Conservation (phyloP, 2,888 invertebrate species). For the Lepas anatifera region DNA sequence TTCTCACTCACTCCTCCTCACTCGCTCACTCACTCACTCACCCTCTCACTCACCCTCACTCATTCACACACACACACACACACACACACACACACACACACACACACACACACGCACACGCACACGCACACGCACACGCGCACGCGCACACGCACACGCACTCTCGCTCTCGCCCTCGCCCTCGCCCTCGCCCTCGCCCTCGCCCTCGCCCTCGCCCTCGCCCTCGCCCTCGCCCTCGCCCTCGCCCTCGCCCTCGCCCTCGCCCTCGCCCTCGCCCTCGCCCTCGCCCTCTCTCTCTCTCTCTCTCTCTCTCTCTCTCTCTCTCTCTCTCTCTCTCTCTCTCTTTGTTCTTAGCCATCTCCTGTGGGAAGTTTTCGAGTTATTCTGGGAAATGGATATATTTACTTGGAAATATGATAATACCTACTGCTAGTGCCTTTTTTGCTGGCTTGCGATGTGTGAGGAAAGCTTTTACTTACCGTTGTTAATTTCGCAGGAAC, state of each 20-base stretch:
- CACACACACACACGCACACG: neutral
- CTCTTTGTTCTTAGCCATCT: neutral
- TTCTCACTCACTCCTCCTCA: slow-evolving; percentile 13
- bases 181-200: slow-evolving; percentile 13
- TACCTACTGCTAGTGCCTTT: too few species aligned
- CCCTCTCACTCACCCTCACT: slow-evolving; percentile 12
- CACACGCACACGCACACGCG: neutral
- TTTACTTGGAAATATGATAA: too few species aligned
- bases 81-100: slow-evolving; percentile 4
- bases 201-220: neutral
- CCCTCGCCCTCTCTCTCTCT: slow-evolving; percentile 12
- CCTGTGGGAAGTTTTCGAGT: too few species aligned
- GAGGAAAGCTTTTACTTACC: too few species aligned
- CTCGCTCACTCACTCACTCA: neutral
- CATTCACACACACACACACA: neutral
- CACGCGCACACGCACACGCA: neutral
- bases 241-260: slow-evolving; percentile 1
- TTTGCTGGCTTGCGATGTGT: too few species aligned
- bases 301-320: slow-evolving; percentile 11
- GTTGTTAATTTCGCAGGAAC: too few species aligned
- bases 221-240: slow-evolving; percentile 1
- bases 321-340: slow-evolving; percentile 12
- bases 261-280: neutral
- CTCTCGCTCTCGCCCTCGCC: slow-evolving; percentile 7
- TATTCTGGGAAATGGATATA: too few species aligned